Percentiles rank a stretch among this genome's conserved stretches.
These are phyloP conservation scores for Papilio helenus DNA, from an alignment of 1,140 invertebrate genomes.

Conservation along the genomic window DNA sequence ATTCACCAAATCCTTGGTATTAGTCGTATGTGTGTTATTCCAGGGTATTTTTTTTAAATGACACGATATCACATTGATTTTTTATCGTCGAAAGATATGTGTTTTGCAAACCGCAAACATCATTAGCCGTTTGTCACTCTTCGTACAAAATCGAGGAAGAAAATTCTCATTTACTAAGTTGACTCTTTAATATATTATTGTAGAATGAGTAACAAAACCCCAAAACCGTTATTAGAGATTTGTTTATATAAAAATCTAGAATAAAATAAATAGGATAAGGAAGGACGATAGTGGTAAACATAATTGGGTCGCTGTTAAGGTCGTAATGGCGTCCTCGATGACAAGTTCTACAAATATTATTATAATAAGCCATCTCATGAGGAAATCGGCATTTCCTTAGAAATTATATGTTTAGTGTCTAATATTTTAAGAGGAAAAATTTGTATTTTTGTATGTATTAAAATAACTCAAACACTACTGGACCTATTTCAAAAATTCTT, in stretches of 20 bases:
- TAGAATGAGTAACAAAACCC: not conserved
- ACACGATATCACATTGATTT: not conserved
- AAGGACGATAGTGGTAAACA: not conserved
- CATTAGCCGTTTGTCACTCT: not conserved
- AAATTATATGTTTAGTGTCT: too few relatives aligned
- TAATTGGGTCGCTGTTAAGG: not conserved
- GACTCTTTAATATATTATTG: not conserved
- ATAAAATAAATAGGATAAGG: not conserved
- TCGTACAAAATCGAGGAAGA: not conserved
- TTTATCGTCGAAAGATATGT: constrained; percentile 1
- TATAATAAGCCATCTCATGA: too few relatives aligned
- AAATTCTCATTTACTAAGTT: not conserved
- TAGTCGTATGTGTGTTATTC: not conserved
- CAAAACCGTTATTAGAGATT: not conserved
- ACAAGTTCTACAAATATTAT: too few relatives aligned
- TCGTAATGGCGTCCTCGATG: too few relatives aligned
- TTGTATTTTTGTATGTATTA: too few relatives aligned
- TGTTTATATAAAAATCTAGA: not conserved
- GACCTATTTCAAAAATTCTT: too few relatives aligned
- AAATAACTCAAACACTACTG: too few relatives aligned
- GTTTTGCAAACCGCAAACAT: constrained; percentile 3
- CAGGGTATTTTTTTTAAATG: not conserved
- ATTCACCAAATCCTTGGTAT: constrained; percentile 9
- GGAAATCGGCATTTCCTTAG: too few relatives aligned
- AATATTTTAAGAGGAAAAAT: too few relatives aligned